Evolutionary conservation across 1,140 invertebrate species (phyloP).

Genomic region (Zaprionus gabonicus): DNA sequence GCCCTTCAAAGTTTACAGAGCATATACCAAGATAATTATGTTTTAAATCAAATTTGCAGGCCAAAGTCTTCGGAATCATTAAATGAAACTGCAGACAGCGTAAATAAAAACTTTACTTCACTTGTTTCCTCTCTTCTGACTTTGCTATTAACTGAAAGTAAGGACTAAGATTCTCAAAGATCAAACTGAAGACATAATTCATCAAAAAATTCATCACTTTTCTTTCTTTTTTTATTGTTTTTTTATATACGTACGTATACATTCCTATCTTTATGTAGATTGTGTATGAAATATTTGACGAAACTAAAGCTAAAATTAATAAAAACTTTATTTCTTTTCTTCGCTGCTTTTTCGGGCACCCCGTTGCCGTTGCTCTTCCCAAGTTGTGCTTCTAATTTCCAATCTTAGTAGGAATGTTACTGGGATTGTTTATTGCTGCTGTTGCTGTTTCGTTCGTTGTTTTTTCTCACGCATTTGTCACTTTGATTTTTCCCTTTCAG

Average conservation of each 20-base stretch:
- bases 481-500: constrained; percentile 38
- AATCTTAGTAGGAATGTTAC: constrained; percentile 16
- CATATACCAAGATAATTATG: neutral
- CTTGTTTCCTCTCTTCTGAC: too few relatives aligned
- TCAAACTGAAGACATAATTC: too few relatives aligned
- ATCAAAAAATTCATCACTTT: too few relatives aligned
- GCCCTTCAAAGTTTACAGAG: constrained; percentile 22
- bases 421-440: constrained; percentile 6
- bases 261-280: too few relatives aligned
- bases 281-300: too few relatives aligned
- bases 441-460: neutral
- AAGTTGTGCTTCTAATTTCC: neutral
- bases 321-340: neutral
- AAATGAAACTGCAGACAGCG: too few relatives aligned
- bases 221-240: too few relatives aligned
- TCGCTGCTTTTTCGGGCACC: neutral
- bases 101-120: too few relatives aligned
- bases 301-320: neutral
- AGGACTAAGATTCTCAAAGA: too few relatives aligned
- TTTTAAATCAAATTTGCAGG: neutral
- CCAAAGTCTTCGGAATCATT: too few relatives aligned
- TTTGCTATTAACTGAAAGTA: too few relatives aligned
- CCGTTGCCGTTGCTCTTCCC: neutral
- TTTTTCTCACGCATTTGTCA: constrained; percentile 80
- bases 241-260: too few relatives aligned